phyloP scores from a whole-genome alignment of 2,888 invertebrate genomes.

The Resseliella maxima region DNA sequence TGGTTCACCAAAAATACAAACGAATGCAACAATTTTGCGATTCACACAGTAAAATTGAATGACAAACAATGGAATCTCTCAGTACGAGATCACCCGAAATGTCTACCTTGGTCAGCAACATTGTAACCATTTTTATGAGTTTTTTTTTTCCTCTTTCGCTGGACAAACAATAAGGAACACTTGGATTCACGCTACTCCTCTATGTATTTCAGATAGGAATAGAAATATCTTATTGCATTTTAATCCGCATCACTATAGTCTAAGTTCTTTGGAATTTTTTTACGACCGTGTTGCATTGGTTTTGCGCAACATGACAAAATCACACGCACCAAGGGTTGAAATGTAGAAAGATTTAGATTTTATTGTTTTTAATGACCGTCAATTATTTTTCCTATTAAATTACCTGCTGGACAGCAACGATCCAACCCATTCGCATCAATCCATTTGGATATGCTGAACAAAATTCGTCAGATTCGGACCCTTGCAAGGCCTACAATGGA shows the following conservation, averaged over 20 bases:
- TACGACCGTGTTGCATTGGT: no score
- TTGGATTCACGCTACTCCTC: background rate
- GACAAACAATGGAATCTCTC: background rate
- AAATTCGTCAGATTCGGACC: no score
- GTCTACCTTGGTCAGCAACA: background rate
- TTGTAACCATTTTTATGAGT: conserved; percentile 25
- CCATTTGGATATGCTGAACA: no score
- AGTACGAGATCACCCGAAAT: background rate
- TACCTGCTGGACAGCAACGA: background rate
- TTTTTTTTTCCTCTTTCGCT: background rate
- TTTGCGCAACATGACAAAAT: background rate
- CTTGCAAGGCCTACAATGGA: background rate
- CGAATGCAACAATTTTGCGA: background rate
- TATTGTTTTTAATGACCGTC: conserved; percentile 53
- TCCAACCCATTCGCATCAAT: conserved; percentile 12
- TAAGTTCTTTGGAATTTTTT: no score
- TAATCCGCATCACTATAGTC: background rate
- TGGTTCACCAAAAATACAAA: background rate
- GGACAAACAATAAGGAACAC: conserved; percentile 12
- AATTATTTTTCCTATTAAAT: conserved; percentile 44
- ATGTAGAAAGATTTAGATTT: background rate
- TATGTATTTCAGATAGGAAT: background rate
- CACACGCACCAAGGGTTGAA: conserved; percentile 12
- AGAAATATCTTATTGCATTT: conserved; percentile 30
- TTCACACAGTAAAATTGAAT: background rate